Evolutionary conservation across 2,113 vertebrate species (phyloP), one percentile per base, ranked within the genome.

Genomic region (Maccullochella peelii): DNA sequence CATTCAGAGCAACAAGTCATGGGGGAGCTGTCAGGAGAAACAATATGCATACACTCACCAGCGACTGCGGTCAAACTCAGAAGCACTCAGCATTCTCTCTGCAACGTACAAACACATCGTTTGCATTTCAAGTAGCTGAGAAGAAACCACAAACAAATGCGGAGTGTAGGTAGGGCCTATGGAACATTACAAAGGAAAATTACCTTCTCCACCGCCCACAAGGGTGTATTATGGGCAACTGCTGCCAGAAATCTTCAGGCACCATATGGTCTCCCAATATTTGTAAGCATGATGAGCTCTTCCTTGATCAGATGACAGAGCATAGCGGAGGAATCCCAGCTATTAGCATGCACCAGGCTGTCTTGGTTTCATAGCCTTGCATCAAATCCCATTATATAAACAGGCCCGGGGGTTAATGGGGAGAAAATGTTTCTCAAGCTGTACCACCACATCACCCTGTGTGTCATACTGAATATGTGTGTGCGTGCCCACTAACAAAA

Each of bases 121-220:
- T 93, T 91, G 85, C 90, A 94, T 94, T 89, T 87, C 80, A 90
- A 93, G 83, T 80, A 93, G 83, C 71, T 67, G 63, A 65, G 74
- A 80, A 80, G 77, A 87, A 90, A 77, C 73, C 78, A 66, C 66
- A 81, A 82, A 80, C 55, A 82, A 72, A 65, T 71, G 57, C 7
- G 5, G 49, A 71, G 86, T 77, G 88, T 75, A 72, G 82, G 79
- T 78, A 77, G 58, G 68, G 77, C 65, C 58, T 20, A 8, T 33
- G 23, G 78, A 83, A 82, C 77, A 77, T 75, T 84, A 89, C 86
- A 77, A 85, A 88, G 54, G 76, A 85, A 77, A 90, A 89, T 89
- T 58, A 83, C 84, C 73, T 87, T 79, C 88, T 85, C 69, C 69
- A 11, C 82, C 74, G 27, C 79, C 78, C 85, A 75, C 79, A 38